phyloP scores from a whole-genome alignment of 2,113 vertebrate genomes.

The Buteo buteo region DNA sequence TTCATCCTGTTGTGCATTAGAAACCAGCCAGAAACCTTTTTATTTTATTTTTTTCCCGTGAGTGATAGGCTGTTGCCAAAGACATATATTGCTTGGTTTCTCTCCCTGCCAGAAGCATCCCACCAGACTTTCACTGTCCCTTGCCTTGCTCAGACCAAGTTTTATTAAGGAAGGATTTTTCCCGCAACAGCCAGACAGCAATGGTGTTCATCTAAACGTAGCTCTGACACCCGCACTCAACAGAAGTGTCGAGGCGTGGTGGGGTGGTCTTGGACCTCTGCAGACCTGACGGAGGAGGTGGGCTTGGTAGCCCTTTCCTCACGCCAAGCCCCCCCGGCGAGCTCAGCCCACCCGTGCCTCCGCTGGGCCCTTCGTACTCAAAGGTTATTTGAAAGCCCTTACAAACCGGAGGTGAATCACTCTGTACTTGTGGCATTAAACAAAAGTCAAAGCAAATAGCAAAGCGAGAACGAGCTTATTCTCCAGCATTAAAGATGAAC shows the following conservation, averaged over 20 bases:
- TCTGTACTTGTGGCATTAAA: not conserved
- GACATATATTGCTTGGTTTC: not conserved
- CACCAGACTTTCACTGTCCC: not conserved
- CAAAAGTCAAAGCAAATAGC: slow-evolving; percentile 28
- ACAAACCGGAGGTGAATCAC: not conserved
- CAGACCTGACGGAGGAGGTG: not conserved
- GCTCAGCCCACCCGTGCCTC: not conserved
- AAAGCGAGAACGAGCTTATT: not conserved
- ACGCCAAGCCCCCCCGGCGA: rapidly evolving
- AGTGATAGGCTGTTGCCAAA: not conserved
- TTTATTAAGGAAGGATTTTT: rapidly evolving
- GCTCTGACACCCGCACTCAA: too few relatives aligned
- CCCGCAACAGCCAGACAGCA: rapidly evolving
- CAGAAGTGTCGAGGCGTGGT: rapidly evolving
- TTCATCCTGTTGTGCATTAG: not conserved
- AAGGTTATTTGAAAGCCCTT: not conserved
- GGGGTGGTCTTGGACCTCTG: not conserved
- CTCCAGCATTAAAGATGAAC: not conserved
- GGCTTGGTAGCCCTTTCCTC: not conserved
- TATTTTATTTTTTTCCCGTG: not conserved
- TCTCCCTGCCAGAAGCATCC: not conserved
- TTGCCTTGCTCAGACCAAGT: not conserved
- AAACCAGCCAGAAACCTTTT: not conserved
- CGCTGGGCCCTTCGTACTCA: rapidly evolving
- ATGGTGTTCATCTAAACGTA: rapidly evolving